Base-by-base conservation (phyloP, 2,797 vertebrate species). In the Takifugu ocellatus region DNA sequence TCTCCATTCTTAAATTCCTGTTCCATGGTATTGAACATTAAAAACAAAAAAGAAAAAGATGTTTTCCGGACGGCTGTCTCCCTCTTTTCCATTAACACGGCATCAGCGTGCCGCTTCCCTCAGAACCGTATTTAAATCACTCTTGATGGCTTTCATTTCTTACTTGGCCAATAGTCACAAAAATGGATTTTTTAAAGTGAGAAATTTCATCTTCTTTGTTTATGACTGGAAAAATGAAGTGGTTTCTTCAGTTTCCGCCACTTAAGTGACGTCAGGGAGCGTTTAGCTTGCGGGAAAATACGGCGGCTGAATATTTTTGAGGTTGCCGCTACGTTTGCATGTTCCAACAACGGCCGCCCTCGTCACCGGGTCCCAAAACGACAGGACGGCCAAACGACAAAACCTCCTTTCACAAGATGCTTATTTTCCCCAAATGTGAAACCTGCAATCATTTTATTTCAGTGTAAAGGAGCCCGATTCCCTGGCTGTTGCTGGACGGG, bases 11-110 rank as follows among this genome's bases (percentile, higher is more conserved):
- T 94, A 91, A 87, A 91, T 87, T 92, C 84, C 89, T 96, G 91
- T 96, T 82, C 93, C 92, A 92, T 95, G 92, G 90, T 96, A 95
- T 94, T 95, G 91, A 94, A 92, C 93, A 93, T 92, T 90, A 91
- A 88, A 92, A 89, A 90, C 87, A 91, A 91, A 88, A 84, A 72
- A 64, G 56, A 79, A 82, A 88, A 12, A 84, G 86, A 75, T 67
- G 74, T 76, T 71, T 63, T 79, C 73, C 84, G 78, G 62, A 86
- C 76, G 70, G 74, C 77, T 0, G 57, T 83, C 60, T 74, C 56
- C 56, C 53, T 49, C 47, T 63, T 74, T 27, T 63, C 72, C 21
- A 60, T 5, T 24, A 25, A 54, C 36, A 11, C 63, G 36, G 27
- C 11, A 29, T 63, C 27, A 25, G 24, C 29, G 24, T 49, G 25